phyloP scores from a whole-genome alignment of 2,113 vertebrate species.

The Otocyon megalotis region DNA sequence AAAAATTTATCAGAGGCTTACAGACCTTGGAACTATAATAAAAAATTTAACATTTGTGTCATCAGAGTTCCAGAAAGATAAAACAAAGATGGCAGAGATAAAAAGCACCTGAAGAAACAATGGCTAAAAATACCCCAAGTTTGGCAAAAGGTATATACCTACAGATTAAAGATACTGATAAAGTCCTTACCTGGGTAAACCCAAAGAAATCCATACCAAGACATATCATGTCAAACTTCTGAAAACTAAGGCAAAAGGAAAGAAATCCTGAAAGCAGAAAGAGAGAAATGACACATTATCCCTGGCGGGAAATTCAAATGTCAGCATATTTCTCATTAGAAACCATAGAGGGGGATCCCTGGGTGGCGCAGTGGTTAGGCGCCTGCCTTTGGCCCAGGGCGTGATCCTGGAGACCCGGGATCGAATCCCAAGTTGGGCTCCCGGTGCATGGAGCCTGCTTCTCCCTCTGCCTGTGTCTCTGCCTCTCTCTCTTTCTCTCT shows the following conservation, averaged over 20 bases:
- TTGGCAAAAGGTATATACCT: background rate
- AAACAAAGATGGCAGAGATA: background rate
- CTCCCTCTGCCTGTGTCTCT: too few relatives aligned
- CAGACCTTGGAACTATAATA: background rate
- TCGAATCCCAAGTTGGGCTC: too few relatives aligned
- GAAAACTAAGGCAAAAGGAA: background rate
- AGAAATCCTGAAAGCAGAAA: background rate
- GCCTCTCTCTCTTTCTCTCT: too few relatives aligned
- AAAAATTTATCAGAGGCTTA: background rate
- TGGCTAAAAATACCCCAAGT: background rate
- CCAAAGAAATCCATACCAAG: background rate
- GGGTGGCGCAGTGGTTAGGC: too few relatives aligned
- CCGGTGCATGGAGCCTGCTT: too few relatives aligned
- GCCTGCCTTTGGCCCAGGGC: too few relatives aligned
- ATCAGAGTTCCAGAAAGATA: background rate
- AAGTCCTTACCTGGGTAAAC: background rate
- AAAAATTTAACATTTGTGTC: background rate
- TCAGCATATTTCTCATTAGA: background rate
- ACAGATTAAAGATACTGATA: background rate
- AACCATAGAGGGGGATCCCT: background rate
- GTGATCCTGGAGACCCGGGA: too few relatives aligned
- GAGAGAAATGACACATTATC: background rate
- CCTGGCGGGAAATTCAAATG: background rate
- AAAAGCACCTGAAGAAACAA: background rate
- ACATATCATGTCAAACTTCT: background rate